Conservation (phyloP, 2,888 invertebrate species). For the Drosophila aldrichi region DNA sequence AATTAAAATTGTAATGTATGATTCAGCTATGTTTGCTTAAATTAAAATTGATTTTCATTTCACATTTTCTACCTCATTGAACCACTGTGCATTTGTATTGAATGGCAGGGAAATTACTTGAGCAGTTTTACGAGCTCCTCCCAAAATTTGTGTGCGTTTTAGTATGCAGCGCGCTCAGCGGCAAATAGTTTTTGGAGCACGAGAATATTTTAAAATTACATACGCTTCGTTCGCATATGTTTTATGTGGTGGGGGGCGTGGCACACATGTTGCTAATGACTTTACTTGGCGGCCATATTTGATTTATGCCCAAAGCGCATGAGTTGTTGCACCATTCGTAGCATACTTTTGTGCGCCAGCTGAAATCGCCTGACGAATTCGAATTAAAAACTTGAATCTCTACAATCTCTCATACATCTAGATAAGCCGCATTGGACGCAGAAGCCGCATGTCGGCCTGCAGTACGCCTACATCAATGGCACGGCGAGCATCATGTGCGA, state of each 20-base stretch:
- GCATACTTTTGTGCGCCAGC: constrained; percentile 33
- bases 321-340: constrained; percentile 41
- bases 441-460: constrained; percentile 71
- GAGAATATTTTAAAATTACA: constrained; percentile 63
- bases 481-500: constrained; percentile 87
- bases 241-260: constrained; percentile 40
- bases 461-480: constrained; percentile 86
- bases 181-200: constrained; percentile 77
- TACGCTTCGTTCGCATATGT: constrained; percentile 40
- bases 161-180: constrained; percentile 65
- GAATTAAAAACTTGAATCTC: constrained; percentile 6
- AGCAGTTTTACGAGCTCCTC: constrained; percentile 36
- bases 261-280: constrained; percentile 70
- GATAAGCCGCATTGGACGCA: constrained; percentile 84
- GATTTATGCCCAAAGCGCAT: constrained; percentile 63
- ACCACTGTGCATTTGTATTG: constrained; percentile 50
- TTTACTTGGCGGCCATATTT: constrained; percentile 37
- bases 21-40: too few relatives aligned
- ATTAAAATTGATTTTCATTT: too few relatives aligned
- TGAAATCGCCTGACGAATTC: constrained; percentile 9
- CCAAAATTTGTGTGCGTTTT: constrained; percentile 57
- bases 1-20: too few relatives aligned
- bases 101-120: constrained; percentile 58
- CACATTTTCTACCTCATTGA: background rate
- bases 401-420: constrained; percentile 53